phyloP scores from a whole-genome alignment of 2,113 vertebrate genomes.

The Saccopteryx leptura region DNA sequence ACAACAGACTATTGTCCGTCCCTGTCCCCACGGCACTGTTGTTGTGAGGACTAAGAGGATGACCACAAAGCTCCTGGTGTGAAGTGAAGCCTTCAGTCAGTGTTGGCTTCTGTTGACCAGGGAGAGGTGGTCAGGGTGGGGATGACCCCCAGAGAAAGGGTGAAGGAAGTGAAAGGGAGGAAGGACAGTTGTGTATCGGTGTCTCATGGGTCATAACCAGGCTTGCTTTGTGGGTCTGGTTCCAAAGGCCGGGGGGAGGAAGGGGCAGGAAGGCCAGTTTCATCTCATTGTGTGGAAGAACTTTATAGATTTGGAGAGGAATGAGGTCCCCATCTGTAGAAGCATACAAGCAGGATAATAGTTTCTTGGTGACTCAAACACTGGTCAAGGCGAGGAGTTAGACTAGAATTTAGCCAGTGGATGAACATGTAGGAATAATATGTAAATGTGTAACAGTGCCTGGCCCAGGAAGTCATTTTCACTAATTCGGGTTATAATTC shows the following conservation, averaged over 20 bases:
- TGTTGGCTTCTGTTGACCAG: neutral
- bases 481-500: accelerated
- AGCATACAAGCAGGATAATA: neutral
- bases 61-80: neutral
- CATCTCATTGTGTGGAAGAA: neutral
- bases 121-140: neutral
- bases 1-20: too few species aligned
- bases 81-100: neutral
- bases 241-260: neutral
- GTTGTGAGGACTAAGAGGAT: neutral
- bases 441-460: accelerated
- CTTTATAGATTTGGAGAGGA: neutral
- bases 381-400: accelerated
- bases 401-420: too few species aligned
- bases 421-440: accelerated
- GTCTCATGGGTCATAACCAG: accelerated
- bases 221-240: neutral
- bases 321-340: neutral
- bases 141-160: neutral
- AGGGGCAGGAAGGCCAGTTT: neutral
- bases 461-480: neutral
- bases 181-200: neutral
- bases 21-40: accelerated
- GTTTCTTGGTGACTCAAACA: neutral
- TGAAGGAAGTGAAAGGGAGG: neutral